Evolutionary conservation across 2,113 vertebrate genomes (phyloP).

Genomic region (Rhabdornis inornatus): DNA sequence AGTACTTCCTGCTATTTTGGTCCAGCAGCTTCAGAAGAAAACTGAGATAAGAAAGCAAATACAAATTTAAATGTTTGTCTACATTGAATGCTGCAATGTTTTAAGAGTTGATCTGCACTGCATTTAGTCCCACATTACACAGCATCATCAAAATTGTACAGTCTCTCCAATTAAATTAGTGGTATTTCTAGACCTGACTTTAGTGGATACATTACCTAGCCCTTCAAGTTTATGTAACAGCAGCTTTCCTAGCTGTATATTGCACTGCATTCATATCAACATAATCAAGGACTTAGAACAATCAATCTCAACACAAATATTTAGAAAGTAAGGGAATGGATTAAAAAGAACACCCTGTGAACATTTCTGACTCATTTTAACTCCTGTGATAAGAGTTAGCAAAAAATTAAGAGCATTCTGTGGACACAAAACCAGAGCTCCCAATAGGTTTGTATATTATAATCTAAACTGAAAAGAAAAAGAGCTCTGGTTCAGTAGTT

Average conservation of each 20-base stretch:
- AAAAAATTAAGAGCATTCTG: background rate
- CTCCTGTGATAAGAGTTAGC: background rate
- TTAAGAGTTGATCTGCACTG: background rate
- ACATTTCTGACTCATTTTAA: background rate
- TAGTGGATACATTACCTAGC: background rate
- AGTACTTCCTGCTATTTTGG: background rate
- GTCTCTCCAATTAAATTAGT: background rate
- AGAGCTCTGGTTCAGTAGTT: background rate
- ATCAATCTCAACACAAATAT: background rate
- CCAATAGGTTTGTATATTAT: background rate
- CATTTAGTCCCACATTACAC: background rate
- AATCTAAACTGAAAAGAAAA: background rate
- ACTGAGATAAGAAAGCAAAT: background rate
- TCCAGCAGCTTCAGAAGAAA: background rate
- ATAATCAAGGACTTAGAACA: background rate
- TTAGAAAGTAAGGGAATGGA: background rate
- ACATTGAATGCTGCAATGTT: background rate
- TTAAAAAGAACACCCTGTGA: background rate
- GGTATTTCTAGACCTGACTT: background rate
- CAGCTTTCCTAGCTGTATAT: background rate
- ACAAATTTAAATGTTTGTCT: background rate
- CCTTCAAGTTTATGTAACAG: background rate
- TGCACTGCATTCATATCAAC: background rate
- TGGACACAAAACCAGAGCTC: background rate
- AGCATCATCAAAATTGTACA: background rate